Conservation (phyloP, 2,797 vertebrate species). For the Ptychadena robeensis region DNA sequence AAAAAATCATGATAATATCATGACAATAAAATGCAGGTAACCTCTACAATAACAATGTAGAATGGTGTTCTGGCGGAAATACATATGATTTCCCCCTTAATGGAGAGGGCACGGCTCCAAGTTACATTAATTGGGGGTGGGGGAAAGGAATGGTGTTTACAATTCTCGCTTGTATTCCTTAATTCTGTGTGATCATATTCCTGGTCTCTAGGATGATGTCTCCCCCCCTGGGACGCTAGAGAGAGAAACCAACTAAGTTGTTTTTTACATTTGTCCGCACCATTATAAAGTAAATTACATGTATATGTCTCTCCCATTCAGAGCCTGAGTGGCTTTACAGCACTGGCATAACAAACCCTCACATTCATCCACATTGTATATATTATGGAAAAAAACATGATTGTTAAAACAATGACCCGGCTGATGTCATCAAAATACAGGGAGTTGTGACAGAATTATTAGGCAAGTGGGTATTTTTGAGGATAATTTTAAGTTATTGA, state of each 20-base stretch:
- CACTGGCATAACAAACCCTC: neutral
- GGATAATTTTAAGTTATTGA: too few relatives aligned
- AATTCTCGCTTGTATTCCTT: slow-evolving; percentile 14
- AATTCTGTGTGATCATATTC: slow-evolving; percentile 31
- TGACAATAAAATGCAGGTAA: too few relatives aligned
- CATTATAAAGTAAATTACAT: slow-evolving; percentile 20
- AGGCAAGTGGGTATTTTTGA: too few relatives aligned
- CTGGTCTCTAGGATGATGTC: slow-evolving; percentile 32
- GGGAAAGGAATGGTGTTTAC: slow-evolving; percentile 34
- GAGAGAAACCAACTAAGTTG: slow-evolving; percentile 41
- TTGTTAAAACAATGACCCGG: too few relatives aligned
- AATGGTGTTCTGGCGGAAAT: neutral
- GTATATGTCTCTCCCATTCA: neutral
- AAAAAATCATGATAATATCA: too few relatives aligned
- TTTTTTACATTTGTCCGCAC: slow-evolving; percentile 34
- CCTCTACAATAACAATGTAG: too few relatives aligned
- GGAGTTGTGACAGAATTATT: too few relatives aligned
- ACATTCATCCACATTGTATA: neutral
- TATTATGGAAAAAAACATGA: neutral
- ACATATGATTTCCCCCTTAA: neutral
- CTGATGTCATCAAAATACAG: too few relatives aligned
- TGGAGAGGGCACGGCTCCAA: neutral
- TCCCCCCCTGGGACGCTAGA: slow-evolving; percentile 7
- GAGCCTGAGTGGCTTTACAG: slow-evolving; percentile 19
- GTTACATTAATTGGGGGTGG: neutral